Percentiles rank a stretch among this genome's conserved stretches.
Evolutionary conservation across 1,140 invertebrate species (phyloP).

Genomic region (Drosophila grimshawi): DNA sequence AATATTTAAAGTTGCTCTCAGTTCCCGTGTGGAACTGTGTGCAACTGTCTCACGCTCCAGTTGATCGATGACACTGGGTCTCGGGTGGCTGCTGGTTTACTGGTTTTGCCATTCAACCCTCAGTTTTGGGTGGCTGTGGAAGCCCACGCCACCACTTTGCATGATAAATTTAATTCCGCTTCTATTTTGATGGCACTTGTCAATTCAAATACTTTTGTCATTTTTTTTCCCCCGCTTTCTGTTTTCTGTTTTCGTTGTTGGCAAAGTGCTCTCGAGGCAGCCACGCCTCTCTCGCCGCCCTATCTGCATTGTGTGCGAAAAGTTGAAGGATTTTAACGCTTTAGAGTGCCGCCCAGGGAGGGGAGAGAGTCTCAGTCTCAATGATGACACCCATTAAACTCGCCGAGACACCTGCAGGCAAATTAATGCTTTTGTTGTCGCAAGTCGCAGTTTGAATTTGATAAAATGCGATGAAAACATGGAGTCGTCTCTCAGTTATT

Average conservation of each 20-base stretch:
- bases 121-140: conserved; percentile 2
- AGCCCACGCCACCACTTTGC: conserved; percentile 62
- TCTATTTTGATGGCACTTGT: conserved; percentile 82
- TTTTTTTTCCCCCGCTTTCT: conserved; percentile 19
- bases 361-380: conserved; percentile 25
- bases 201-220: conserved; percentile 81
- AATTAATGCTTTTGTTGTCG: conserved; percentile 60
- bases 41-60: conserved; percentile 58
- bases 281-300: conserved; percentile 37
- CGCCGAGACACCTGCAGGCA: conserved; percentile 66
- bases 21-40: conserved; percentile 21
- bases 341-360: conserved; percentile 53
- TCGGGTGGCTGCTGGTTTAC: conserved; percentile 13
- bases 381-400: conserved; percentile 51
- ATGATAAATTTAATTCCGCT: conserved; percentile 83
- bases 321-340: conserved; percentile 82
- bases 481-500: conserved; percentile 29
- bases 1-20: conserved; percentile 66
- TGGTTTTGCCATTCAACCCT: no score
- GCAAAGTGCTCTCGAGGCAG: conserved; percentile 61
- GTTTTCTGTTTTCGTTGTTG: conserved; percentile 25
- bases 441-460: background rate
- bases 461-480: background rate
- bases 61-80: conserved; percentile 64
- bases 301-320: conserved; percentile 55